Base-by-base conservation (phyloP, 2,888 invertebrate genomes). In the Eilema depressum region DNA sequence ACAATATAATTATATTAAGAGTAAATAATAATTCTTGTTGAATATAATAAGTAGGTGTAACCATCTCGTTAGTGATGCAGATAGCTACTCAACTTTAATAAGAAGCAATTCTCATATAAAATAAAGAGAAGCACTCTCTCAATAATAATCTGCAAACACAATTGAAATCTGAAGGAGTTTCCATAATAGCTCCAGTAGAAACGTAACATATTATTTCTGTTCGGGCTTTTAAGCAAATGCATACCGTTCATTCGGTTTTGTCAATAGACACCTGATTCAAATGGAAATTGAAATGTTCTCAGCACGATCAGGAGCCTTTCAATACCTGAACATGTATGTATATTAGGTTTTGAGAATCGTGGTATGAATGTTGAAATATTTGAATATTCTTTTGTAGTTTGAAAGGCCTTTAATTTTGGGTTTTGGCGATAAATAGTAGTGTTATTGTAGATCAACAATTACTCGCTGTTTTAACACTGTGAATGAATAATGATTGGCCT, bases 151-250 rank as follows among this genome's bases (percentile, higher is more conserved):
- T 30, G 47, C 20, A 59, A 64, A 23, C 37, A 41, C 64, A 64
- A 69, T 59, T n/a, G 17, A 69, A 64, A 60, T 60, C 26, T 17
- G n/a, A 4, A 63, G n/a, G 30, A 25, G 63, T n/a, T n/a, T 69
- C 56, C 30, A 26, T 61, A 64, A 69, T 63, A 59, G 57, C 41
- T 30, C 41, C 41, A 57, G 30, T 53, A 64, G 37, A 63, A 72
- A 73, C 72, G 74, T 47, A 70, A 85, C 82, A 86, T 86, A 84
- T 83, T 80, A 82, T 79, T 75, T 75, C 73, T 76, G 73, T 77
- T 77, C 71, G 66, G 71, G 85, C 86, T 86, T 87, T 86, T 86
- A 87, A 82, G 85, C 82, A 85, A 87, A 87, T 87, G 87, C 88
- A 86, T 83, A 83, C 81, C 74, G 63, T 66, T 71, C 73, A 75